A percentile compares a stretch with the other conserved stretches of the same genome.
Conservation (phyloP, 2,113 vertebrate species). For the Patagioenas fasciata region DNA sequence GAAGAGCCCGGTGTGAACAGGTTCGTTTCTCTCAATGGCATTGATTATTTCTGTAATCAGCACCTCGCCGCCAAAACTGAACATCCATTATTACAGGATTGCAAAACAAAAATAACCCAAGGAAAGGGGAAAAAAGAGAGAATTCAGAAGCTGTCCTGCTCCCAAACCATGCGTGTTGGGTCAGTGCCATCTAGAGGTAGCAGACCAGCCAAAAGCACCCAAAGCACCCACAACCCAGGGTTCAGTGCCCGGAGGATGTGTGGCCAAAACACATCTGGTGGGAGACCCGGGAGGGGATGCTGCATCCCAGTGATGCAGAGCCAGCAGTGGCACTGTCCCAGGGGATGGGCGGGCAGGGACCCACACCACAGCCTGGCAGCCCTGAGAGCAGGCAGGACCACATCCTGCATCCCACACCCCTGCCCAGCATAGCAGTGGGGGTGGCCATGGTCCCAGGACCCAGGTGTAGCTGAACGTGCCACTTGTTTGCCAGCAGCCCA, state of each 20-base stretch:
- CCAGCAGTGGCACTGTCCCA: accelerated
- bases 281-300: background rate
- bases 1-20: background rate
- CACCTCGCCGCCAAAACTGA: slow-evolving; percentile 21
- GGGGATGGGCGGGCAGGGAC: accelerated
- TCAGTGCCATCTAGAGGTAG: slow-evolving; percentile 71
- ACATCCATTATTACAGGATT: slow-evolving; percentile 56
- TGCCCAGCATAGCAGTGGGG: accelerated
- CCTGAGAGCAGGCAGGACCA: background rate
- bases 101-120: slow-evolving; percentile 57
- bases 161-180: background rate
- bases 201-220: background rate
- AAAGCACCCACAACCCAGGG: accelerated
- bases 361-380: accelerated
- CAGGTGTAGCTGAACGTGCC: accelerated
- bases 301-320: accelerated
- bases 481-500: background rate
- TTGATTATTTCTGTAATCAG: slow-evolving; percentile 59
- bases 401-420: background rate
- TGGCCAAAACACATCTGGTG: accelerated
- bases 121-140: background rate
- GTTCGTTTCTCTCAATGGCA: background rate
- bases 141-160: background rate
- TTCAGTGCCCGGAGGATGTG: accelerated
- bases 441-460: accelerated